A percentile compares a stretch with the other conserved stretches of the same genome.
Evolutionary conservation across 2,888 invertebrate genomes (phyloP).

Genomic region (Halictus ligatus): DNA sequence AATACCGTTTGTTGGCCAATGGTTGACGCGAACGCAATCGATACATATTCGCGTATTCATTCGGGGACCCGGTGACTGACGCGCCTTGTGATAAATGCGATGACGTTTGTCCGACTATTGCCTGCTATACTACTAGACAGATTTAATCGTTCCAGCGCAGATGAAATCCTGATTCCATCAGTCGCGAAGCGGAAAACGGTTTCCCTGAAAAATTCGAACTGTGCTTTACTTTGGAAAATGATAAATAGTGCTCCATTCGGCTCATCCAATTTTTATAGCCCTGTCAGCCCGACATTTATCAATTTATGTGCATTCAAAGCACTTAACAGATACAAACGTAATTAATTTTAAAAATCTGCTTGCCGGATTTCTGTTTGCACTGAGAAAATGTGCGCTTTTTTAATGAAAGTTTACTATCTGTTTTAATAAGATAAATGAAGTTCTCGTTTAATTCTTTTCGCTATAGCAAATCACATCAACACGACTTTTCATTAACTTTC

Average conservation of each 20-base stretch:
- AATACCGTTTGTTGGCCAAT: constrained; percentile 53
- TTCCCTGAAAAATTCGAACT: constrained; percentile 31
- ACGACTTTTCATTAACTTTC: neutral
- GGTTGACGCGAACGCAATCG: constrained; percentile 45
- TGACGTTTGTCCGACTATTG: constrained; percentile 26
- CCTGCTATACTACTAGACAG: constrained; percentile 14
- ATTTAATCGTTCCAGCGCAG: constrained; percentile 49
- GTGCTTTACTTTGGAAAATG: constrained; percentile 15
- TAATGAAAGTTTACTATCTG: too few species aligned
- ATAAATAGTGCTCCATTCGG: constrained; percentile 29
- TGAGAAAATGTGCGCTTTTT: neutral
- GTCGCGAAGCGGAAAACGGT: neutral
- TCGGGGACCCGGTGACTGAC: constrained; percentile 24
- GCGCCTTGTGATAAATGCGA: constrained; percentile 50
- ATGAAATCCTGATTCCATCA: constrained; percentile 30
- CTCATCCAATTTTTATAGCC: neutral
- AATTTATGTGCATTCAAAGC: neutral
- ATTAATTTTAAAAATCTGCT: neutral
- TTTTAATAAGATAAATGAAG: too few species aligned
- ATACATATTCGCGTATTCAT: constrained; percentile 51
- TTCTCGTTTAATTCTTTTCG: too few species aligned
- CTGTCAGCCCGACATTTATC: neutral
- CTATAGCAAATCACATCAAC: neutral
- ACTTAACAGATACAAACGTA: neutral
- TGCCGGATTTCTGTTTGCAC: neutral